Percentiles rank a stretch among this genome's conserved stretches.
phyloP scores from a whole-genome alignment of 2,888 invertebrate species.

The Drepana falcataria region DNA sequence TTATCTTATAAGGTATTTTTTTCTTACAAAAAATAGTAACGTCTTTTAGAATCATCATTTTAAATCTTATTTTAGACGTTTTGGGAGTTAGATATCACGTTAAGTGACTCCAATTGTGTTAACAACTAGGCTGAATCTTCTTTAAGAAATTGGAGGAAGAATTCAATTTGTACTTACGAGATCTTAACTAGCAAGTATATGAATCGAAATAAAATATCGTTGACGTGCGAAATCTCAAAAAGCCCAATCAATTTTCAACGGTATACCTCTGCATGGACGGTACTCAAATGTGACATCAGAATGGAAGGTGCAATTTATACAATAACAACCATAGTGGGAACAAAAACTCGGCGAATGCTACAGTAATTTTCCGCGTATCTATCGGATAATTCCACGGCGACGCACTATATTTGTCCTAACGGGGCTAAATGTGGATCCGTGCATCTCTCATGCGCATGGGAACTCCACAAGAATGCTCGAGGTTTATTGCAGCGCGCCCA shows the following conservation, averaged over 20 bases:
- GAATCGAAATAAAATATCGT: too few relatives aligned
- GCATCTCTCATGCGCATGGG: slow-evolving; percentile 57
- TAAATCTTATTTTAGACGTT: too few relatives aligned
- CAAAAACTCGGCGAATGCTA: slow-evolving; percentile 40
- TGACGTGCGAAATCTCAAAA: slow-evolving; percentile 6
- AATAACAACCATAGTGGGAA: slow-evolving; percentile 34
- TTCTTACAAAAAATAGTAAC: too few relatives aligned
- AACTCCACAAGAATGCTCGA: slow-evolving; percentile 34
- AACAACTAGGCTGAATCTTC: too few relatives aligned
- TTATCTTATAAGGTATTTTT: too few relatives aligned
- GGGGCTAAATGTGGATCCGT: slow-evolving; percentile 47
- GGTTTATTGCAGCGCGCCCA: slow-evolving; percentile 30
- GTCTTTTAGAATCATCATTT: too few relatives aligned
- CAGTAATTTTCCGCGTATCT: slow-evolving; percentile 63
- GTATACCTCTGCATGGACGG: slow-evolving; percentile 7
- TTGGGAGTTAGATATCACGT: too few relatives aligned
- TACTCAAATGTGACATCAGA: slow-evolving; percentile 22
- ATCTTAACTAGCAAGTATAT: too few relatives aligned
- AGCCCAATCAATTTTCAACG: slow-evolving; percentile 12
- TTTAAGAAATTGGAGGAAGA: too few relatives aligned
- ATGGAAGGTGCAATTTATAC: slow-evolving; percentile 24
- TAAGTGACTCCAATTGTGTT: too few relatives aligned
- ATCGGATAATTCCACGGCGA: slow-evolving; percentile 53
- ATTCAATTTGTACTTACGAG: too few relatives aligned
- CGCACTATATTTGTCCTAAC: slow-evolving; percentile 66